A percentile compares a stretch with the other conserved stretches of the same genome.
Conservation (phyloP, 2,113 vertebrate species). For the Nyctibius bracteatus region DNA sequence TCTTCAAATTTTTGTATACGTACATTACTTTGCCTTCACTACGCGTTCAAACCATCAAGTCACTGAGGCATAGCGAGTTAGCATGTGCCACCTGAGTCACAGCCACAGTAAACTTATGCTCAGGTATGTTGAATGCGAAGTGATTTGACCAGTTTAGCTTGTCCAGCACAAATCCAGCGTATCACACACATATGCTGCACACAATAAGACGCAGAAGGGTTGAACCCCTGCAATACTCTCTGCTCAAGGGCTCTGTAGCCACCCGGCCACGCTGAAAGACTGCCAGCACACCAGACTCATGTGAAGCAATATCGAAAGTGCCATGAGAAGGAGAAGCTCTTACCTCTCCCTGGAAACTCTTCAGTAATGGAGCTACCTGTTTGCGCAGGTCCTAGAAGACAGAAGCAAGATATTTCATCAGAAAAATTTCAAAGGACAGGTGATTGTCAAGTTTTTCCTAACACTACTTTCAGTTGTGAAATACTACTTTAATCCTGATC, state of each 20-base stretch:
- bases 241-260: neutral
- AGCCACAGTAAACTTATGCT: rapidly evolving
- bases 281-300: neutral
- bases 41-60: neutral
- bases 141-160: neutral
- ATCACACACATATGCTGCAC: neutral
- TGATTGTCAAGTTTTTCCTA: neutral
- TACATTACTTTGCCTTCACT: neutral
- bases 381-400: conserved; percentile 92
- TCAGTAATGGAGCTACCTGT: conserved; percentile 96
- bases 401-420: conserved; percentile 21
- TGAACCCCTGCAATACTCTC: no score
- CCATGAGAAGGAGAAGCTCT: conserved; percentile 22
- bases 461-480: neutral
- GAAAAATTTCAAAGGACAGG: neutral
- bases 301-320: neutral
- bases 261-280: neutral
- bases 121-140: neutral
- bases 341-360: conserved; percentile 99
- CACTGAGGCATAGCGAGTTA: neutral
- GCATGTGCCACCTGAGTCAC: neutral
- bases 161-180: neutral
- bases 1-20: neutral
- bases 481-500: neutral
- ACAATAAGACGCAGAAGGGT: neutral